Evolutionary conservation across 2,797 vertebrate species (phyloP), one percentile per base, ranked within the genome.

Genomic region (Ciconia nigra): DNA sequence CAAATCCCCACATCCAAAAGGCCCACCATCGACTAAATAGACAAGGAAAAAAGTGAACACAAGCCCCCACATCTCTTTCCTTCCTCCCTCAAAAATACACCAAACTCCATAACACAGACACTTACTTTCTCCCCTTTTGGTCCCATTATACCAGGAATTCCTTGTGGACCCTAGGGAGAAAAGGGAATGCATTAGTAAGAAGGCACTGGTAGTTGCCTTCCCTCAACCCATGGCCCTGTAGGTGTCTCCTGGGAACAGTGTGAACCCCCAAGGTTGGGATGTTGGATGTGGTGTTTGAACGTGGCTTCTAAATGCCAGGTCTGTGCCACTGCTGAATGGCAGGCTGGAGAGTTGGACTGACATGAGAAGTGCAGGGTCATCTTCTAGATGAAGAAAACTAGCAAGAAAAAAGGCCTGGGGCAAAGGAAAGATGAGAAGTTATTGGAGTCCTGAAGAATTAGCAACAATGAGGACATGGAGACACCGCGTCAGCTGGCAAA

Each of bases 41-140:
- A 33, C 22, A 72, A 74, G 24, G 22, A 24, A 47, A 87, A 74
- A 81, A 15, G 2, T 20, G 7, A 80, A 61, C 7, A 14, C 41
- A 33, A 41, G 39, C 7, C 3, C 5, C 4, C 9, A 7, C 29
- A 62, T 29, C 61, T 41, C 18, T 29, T 58, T 49, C 49, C 35
- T 84, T 72, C 11, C 6, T 33, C 26, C 19, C 42, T 78, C 79
- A 79, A 83, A 91, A 69, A 1, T 39, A 49, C 19, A 47, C 2
- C 35, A 80, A 74, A 21, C 5, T 28, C 39, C 12, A 7, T 55
- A 84, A 90, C 2, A 44, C 5, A 70, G 15, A 26, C 28, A 96
- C 98, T 97, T 98, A 99, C 99, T 98, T 99, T 99, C 97, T 99
- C 99, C 96, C 99, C 99, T 95, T 99, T 99, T 97, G 98, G 98